Evolutionary conservation across 2,888 invertebrate species (phyloP).

Genomic region (Capitulum mitella): DNA sequence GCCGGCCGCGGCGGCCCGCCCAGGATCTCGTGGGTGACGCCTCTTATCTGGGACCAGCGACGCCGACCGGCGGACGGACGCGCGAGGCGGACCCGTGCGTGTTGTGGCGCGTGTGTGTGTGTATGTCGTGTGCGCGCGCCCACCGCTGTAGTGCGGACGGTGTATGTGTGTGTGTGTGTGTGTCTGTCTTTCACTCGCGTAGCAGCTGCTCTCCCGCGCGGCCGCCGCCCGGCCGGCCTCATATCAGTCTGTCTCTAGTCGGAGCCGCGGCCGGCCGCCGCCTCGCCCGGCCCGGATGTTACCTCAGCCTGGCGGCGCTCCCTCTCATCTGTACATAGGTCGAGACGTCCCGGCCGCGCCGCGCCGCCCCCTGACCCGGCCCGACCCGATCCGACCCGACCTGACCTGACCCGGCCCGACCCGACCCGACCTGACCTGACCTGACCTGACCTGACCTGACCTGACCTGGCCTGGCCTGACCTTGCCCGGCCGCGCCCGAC

Average conservation of each 20-base stretch:
- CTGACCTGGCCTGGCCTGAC: not conserved
- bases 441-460: not conserved
- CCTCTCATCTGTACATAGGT: conserved; percentile 18
- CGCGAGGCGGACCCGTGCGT: not conserved
- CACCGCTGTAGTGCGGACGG: not conserved
- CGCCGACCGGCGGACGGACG: not conserved
- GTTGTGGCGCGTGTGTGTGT: not conserved
- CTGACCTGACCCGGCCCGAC: not conserved
- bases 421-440: too few species aligned
- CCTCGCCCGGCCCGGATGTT: not conserved
- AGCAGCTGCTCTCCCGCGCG: not conserved
- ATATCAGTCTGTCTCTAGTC: conserved; percentile 18
- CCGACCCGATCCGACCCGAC: not conserved
- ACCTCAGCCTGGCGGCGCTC: not conserved
- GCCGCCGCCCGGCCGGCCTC: not conserved
- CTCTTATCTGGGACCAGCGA: not conserved
- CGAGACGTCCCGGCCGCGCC: not conserved
- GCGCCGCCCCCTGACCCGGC: not conserved
- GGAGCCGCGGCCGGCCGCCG: not conserved
- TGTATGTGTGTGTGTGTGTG: not conserved
- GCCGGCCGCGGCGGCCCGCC: not conserved
- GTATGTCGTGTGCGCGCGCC: not conserved
- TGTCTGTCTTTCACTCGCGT: conserved; percentile 13
- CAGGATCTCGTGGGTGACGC: not conserved
- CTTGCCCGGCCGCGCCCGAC: too few species aligned